Base-by-base conservation (phyloP, 2,797 vertebrate genomes). In the Megaceryle alcyon region DNA sequence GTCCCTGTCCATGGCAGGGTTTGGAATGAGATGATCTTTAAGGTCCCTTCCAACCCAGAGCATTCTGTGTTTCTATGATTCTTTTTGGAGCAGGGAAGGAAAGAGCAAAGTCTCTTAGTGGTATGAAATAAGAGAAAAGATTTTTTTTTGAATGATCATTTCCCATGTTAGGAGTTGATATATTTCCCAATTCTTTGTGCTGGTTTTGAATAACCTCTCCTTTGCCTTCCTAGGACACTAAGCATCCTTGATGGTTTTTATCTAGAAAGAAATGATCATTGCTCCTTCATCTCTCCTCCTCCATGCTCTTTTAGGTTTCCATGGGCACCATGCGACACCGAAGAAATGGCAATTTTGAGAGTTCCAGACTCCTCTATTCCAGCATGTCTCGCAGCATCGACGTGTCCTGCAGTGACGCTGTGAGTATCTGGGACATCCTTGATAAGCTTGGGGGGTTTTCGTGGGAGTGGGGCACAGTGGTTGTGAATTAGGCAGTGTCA, bases 321-420 rank as follows among this genome's bases (percentile, higher is more conserved):
- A 91, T 92, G 94, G 73, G 91, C 82, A 97, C 78, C 94, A 97
- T 98, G 98, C 61, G 97, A 3, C 96, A 84, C 91, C 91, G 97
- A 5, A 94, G 97, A 75, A 97, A 97, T 3, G 98, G 97, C 23
- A 95, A 91, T 9, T 69, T 98, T 71, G 98, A 97, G 93, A 98
- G 91, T 48, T 95, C 97, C 8, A 94, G 98, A 3, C 98, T 97
- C 4, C 96, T 98, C 14, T 98, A 96, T 68, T 98, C 98, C 93
- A 98, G 97, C 56, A 92, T 93, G 51, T 98, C 98, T 5, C 97
- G 98, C 63, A 98, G 98, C 96, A 98, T 96, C 3, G 97, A 98
- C 0, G 85, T 98, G 86, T 97, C 98, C 28, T 97, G 94, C 94
- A 95, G 96, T 0, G 98, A 98, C 2, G 96, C 96, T 0, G 98